Base-by-base conservation (phyloP, 1,140 invertebrate species). In the Sinonovacula constricta region DNA sequence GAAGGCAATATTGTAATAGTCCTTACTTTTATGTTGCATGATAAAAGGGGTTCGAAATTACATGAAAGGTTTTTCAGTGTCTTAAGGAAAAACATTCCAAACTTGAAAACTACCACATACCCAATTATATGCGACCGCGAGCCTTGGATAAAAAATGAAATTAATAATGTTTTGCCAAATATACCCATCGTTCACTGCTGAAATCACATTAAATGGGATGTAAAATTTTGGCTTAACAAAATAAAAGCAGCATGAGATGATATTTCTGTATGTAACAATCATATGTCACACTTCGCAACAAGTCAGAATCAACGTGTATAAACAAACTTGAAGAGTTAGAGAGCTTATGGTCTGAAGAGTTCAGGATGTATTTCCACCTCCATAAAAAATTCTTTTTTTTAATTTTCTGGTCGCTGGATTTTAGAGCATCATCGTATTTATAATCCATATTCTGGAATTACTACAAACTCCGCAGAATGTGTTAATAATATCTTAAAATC, bases 401-500 rank as follows among this genome's bases (percentile, higher is more conserved):
- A 62, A 34, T 15, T 34, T 62, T 62, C 59, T 2, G 59, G 59
- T 4, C 33, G 62, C 1, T 65, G 62, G 31, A 2, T 65, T n/a
- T 31, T 65, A 65, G 62, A 65, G 49, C 2, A 65, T n/a, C n/a
- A n/a, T n/a, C n/a, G n/a, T n/a, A n/a, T n/a, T n/a, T n/a, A n/a
- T n/a, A n/a, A n/a, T n/a, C n/a, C n/a, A n/a, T n/a, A n/a, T n/a
- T n/a, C n/a, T n/a, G n/a, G n/a, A n/a, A n/a, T n/a, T n/a, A n/a
- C 62, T 1, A 39, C 14, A 14, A 65, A 65, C 49, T 24, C 18
- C 24, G 33, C 36, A 39, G 62, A 65, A 45, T 39, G 10, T 10
- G 33, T 65, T 2, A 65, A 65, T 65, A 63, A 63, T 31, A 65
- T 45, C n/a, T 39, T 65, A 39, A 65, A 65, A n/a, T 65, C 33